Evolutionary conservation across 1,140 invertebrate species (phyloP).

Genomic region (Drosophila paulistorum): DNA sequence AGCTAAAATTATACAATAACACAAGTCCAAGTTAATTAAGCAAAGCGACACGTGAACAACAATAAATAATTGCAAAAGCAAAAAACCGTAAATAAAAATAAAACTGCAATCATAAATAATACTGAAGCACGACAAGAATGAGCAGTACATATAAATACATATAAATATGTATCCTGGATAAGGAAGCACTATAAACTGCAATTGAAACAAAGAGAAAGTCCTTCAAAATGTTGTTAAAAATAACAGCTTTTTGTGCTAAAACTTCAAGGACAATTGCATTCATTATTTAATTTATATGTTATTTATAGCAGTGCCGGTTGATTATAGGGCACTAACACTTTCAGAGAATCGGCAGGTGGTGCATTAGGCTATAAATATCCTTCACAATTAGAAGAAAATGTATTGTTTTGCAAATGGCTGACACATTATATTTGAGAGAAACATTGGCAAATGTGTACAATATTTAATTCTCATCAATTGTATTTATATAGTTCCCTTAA

Average conservation of each 20-base stretch:
- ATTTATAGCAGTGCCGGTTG: neutral
- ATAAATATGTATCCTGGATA: neutral
- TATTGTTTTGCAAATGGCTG: no score
- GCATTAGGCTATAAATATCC: no score
- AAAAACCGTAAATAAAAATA: conserved; percentile 1
- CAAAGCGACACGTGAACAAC: conserved; percentile 21
- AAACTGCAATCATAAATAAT: conserved; percentile 26
- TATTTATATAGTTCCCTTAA: no score
- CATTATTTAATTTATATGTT: neutral
- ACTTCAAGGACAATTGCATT: neutral
- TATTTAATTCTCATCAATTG: no score
- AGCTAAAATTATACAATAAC: conserved; percentile 8
- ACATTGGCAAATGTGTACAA: no score
- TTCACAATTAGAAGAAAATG: no score
- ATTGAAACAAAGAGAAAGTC: neutral
- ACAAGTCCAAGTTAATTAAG: conserved; percentile 34
- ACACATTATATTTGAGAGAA: no score
- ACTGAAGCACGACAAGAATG: neutral
- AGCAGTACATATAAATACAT: neutral
- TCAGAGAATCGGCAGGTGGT: no score
- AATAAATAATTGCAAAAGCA: conserved; percentile 31
- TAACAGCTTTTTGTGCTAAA: neutral
- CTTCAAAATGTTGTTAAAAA: neutral
- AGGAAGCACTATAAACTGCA: neutral
- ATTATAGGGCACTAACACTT: neutral